phyloP scores from a whole-genome alignment of 2,797 vertebrate species.

The Urosaurus nigricauda region DNA sequence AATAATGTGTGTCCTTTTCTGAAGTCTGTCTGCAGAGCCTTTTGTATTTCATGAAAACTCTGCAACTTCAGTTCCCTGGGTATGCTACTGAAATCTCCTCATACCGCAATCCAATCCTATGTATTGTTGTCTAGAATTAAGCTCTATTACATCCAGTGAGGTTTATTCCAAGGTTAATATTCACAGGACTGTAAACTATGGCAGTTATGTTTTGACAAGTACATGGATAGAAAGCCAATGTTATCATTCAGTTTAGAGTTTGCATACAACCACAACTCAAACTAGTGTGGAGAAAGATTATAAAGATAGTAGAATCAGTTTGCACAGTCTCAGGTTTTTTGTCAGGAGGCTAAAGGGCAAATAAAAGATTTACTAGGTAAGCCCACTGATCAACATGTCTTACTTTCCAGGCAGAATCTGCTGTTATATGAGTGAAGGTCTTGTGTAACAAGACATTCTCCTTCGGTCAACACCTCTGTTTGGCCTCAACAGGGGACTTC shows the following conservation, averaged over 20 bases:
- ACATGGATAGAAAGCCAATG: neutral
- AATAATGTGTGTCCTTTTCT: neutral
- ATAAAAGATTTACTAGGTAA: neutral
- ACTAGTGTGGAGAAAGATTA: neutral
- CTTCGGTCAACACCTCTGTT: neutral
- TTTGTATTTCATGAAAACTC: neutral
- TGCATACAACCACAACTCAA: neutral
- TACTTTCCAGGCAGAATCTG: neutral
- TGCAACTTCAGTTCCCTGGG: too few relatives aligned
- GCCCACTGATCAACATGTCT: neutral
- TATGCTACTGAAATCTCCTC: neutral
- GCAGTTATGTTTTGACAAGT: neutral
- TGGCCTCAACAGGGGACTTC: neutral
- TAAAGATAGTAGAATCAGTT: neutral
- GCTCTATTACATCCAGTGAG: neutral
- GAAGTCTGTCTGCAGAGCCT: neutral
- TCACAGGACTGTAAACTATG: neutral
- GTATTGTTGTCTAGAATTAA: neutral
- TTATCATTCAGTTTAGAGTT: neutral
- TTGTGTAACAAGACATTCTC: neutral
- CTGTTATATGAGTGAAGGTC: neutral
- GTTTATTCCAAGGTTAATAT: neutral
- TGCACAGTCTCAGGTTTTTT: neutral
- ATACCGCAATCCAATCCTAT: neutral
- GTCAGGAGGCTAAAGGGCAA: neutral